These are phyloP conservation scores for Euphonia xanthogaster DNA, from an alignment of 2,797 vertebrate genomes.

Conservation along the genomic window DNA sequence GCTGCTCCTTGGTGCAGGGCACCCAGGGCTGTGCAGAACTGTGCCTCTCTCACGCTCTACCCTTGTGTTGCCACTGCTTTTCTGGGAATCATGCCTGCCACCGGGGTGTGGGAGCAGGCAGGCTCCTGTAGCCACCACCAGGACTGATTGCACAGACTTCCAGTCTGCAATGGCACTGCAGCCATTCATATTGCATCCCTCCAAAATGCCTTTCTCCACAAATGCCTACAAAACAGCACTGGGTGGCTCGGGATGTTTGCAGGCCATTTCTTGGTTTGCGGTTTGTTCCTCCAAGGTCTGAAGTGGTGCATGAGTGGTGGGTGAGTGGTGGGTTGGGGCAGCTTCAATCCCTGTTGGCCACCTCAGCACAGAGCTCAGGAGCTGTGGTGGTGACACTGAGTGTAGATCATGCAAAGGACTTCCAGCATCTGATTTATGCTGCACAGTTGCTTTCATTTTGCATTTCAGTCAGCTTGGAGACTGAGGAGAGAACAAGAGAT, in stretches of 20 bases:
- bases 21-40: accelerated
- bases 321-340: not conserved
- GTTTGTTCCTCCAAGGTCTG: not conserved
- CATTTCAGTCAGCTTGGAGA: conserved; percentile 17
- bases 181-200: not conserved
- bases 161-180: not conserved
- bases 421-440: not conserved
- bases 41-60: not conserved
- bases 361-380: not conserved
- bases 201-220: not conserved
- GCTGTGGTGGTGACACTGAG: not conserved
- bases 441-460: not conserved
- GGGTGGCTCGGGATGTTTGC: not conserved
- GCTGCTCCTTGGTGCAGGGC: not conserved
- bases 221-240: not conserved
- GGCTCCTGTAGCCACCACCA: not conserved
- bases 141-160: not conserved
- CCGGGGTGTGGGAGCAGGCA: not conserved
- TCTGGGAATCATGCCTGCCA: not conserved
- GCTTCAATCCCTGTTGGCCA: not conserved
- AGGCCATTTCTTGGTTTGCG: not conserved
- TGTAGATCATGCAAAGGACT: not conserved
- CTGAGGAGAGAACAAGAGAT: not conserved
- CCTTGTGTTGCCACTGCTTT: not conserved
- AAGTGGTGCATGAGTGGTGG: not conserved